phyloP scores from a whole-genome alignment of 2,113 vertebrate genomes.

The Prochilodus magdalenae region DNA sequence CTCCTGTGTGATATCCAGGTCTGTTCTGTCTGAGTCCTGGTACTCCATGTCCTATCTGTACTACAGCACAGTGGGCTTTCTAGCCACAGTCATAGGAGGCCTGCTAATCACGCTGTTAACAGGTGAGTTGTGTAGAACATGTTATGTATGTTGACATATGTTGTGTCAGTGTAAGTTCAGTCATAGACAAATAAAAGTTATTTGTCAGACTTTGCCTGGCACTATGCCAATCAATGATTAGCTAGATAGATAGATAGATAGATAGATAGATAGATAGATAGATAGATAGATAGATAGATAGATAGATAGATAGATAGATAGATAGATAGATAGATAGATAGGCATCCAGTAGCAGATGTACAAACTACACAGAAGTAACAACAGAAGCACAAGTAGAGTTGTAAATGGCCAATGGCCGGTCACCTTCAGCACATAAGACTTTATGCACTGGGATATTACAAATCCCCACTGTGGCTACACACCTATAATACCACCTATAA shows the following conservation, averaged over 20 bases:
- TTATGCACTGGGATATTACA: not conserved
- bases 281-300: too few species aligned
- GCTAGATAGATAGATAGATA: too few species aligned
- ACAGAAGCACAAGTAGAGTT: too few species aligned
- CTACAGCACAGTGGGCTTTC: constrained; percentile 82
- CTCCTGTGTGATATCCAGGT: constrained; percentile 68
- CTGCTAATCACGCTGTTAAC: constrained; percentile 81
- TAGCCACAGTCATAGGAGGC: constrained; percentile 69
- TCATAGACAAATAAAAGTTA: constrained; percentile 5
- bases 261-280: too few species aligned
- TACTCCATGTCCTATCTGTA: constrained; percentile 87
- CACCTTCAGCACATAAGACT: not conserved
- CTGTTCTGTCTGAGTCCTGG: constrained; percentile 80
- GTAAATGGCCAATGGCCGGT: not conserved
- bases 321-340: too few species aligned
- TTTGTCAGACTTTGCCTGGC: not conserved
- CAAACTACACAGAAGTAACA: too few species aligned
- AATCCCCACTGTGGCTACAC: not conserved
- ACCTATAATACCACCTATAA: not conserved
- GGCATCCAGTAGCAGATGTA: too few species aligned
- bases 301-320: too few species aligned
- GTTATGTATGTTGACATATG: too few species aligned
- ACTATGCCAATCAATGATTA: too few species aligned
- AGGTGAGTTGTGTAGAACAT: constrained; percentile 63
- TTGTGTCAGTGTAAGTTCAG: not conserved